phyloP scores from a whole-genome alignment of 1,140 invertebrate species.

The Littorina saxatilis region DNA sequence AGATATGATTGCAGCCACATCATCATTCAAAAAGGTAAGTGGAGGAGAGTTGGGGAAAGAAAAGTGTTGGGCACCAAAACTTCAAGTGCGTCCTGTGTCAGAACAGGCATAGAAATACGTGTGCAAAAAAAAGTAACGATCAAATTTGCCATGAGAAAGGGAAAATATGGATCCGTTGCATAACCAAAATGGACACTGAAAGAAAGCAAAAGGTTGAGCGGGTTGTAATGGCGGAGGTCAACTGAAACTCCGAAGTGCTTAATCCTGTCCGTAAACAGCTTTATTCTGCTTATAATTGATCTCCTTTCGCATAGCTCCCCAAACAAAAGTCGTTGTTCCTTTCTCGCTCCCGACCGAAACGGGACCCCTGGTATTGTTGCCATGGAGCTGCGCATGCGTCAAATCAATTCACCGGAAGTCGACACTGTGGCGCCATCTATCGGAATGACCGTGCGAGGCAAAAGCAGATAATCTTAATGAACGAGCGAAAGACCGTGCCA shows the following conservation, averaged over 20 bases:
- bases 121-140: no score
- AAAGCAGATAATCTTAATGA: not conserved
- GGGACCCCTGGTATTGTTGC: not conserved
- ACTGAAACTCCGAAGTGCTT: not conserved
- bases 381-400: constrained; percentile 26
- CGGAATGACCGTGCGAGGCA: not conserved
- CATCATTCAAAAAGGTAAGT: no score
- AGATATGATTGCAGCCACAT: no score
- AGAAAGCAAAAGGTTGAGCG: no score
- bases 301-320: constrained; percentile 4
- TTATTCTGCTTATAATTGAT: constrained; percentile 28
- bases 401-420: constrained; percentile 28
- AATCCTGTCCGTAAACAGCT: constrained; percentile 24
- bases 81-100: no score
- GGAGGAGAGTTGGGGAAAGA: no score
- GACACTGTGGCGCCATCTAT: constrained; percentile 4
- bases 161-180: no score
- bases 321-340: constrained; percentile 6
- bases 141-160: no score
- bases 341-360: not conserved
- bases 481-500: not conserved
- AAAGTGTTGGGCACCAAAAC: no score
- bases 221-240: not conserved
- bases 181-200: no score
- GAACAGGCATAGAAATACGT: no score